These are phyloP conservation scores for Oryzias woworae DNA, from an alignment of 2,113 vertebrate genomes.

Conservation along the genomic window DNA sequence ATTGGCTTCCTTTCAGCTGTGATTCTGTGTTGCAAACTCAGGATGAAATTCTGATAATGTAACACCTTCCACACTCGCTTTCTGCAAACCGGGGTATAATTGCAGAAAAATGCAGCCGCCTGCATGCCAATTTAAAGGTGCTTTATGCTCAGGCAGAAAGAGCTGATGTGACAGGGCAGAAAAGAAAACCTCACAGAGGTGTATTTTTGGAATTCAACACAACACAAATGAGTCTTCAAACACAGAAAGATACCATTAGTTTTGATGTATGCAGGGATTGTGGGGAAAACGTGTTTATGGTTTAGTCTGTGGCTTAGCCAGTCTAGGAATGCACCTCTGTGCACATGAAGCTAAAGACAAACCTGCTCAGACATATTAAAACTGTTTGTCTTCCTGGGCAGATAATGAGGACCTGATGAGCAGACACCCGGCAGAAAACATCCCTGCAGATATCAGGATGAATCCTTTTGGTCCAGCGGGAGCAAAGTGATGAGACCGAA, in stretches of 20 bases:
- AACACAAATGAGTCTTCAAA: too few relatives aligned
- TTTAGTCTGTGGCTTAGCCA: background rate
- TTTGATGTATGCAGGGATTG: too few relatives aligned
- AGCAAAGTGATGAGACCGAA: background rate
- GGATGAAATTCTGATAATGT: background rate
- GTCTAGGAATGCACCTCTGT: background rate
- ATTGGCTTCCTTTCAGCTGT: background rate
- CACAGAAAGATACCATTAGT: too few relatives aligned
- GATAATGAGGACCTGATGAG: background rate
- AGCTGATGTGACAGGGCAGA: background rate
- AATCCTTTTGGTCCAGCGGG: background rate
- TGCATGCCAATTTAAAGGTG: background rate
- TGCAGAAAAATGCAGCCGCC: background rate
- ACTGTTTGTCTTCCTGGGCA: slow-evolving; percentile 16
- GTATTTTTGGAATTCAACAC: background rate
- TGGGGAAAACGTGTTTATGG: background rate
- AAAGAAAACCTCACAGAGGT: background rate
- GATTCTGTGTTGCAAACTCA: background rate
- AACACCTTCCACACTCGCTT: background rate
- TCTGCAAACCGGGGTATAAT: background rate
- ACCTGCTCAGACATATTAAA: slow-evolving; percentile 25
- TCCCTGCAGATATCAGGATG: background rate
- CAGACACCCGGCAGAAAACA: slow-evolving; percentile 2
- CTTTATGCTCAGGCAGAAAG: background rate
- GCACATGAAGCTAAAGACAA: background rate